phyloP scores from a whole-genome alignment of 2,797 vertebrate species.

The Astyanax mexicanus region DNA sequence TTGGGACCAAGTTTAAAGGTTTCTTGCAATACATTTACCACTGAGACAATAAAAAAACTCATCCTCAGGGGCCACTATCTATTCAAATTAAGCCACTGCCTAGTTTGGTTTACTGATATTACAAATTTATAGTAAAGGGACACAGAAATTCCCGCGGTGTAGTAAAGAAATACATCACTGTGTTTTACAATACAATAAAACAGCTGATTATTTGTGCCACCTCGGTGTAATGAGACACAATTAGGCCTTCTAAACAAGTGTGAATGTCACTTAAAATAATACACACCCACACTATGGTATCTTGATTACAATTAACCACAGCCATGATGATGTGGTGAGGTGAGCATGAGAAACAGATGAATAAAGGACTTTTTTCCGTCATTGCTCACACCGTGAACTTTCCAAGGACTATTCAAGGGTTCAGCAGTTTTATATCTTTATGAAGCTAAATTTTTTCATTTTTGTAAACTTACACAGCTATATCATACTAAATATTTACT shows the following conservation, averaged over 20 bases:
- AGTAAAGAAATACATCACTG: neutral
- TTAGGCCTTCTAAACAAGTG: conserved; percentile 62
- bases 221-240: conserved; percentile 59
- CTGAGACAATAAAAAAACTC: neutral
- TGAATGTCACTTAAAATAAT: conserved; percentile 60
- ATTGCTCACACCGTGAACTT: neutral
- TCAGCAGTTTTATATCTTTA: too few species aligned
- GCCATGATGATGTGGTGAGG: conserved; percentile 31
- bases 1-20: conserved; percentile 17
- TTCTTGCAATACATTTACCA: neutral
- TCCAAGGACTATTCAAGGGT: too few species aligned
- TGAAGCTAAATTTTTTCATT: too few species aligned
- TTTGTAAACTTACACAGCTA: too few species aligned
- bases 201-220: conserved; percentile 56
- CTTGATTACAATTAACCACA: conserved; percentile 34
- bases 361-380: neutral
- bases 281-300: too few species aligned
- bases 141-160: neutral
- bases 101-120: neutral
- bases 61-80: neutral
- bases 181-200: conserved; percentile 66
- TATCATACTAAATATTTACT: too few species aligned
- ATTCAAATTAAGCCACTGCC: conserved; percentile 6
- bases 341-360: neutral
- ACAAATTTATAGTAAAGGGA: neutral